These are phyloP conservation scores for Mormyrops boulengeri DNA, from an alignment of 2,797 vertebrate genomes.

Conservation along the genomic window DNA sequence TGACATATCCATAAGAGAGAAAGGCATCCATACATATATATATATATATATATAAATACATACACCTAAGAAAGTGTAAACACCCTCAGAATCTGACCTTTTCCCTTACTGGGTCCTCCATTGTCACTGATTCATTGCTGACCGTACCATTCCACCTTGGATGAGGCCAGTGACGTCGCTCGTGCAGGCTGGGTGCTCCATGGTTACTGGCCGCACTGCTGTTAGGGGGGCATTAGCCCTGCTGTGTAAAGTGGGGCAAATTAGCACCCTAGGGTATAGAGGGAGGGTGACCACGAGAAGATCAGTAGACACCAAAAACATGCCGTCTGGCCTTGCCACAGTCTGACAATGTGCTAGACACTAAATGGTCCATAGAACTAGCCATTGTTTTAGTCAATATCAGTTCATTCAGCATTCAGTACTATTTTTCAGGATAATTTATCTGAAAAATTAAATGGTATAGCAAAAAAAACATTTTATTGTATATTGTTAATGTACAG, in stretches of 20 bases:
- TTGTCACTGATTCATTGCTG: not conserved
- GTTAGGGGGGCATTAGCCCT: slow-evolving; percentile 11
- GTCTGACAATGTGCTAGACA: slow-evolving; percentile 22
- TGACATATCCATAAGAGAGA: not conserved
- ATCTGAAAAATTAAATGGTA: not conserved
- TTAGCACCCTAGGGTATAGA: slow-evolving; percentile 7
- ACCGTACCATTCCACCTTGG: slow-evolving; percentile 33
- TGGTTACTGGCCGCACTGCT: not conserved
- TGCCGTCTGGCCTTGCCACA: slow-evolving; percentile 24
- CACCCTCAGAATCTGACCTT: not conserved
- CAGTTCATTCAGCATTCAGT: not conserved
- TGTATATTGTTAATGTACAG: not conserved
- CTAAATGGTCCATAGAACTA: not conserved
- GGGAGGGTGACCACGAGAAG: slow-evolving; percentile 7
- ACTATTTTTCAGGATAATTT: not conserved
- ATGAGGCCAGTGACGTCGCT: slow-evolving; percentile 20
- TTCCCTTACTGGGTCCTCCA: not conserved
- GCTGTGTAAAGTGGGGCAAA: slow-evolving; percentile 28
- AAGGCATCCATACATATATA: not conserved
- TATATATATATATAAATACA: not conserved
- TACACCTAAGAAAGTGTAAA: not conserved
- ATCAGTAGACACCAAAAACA: not conserved
- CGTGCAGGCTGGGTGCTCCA: not conserved
- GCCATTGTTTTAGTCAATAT: not conserved
- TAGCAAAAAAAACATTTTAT: not conserved